Evolutionary conservation across 2,888 invertebrate species (phyloP).

Genomic region (Xanthostigma xanthostigma): DNA sequence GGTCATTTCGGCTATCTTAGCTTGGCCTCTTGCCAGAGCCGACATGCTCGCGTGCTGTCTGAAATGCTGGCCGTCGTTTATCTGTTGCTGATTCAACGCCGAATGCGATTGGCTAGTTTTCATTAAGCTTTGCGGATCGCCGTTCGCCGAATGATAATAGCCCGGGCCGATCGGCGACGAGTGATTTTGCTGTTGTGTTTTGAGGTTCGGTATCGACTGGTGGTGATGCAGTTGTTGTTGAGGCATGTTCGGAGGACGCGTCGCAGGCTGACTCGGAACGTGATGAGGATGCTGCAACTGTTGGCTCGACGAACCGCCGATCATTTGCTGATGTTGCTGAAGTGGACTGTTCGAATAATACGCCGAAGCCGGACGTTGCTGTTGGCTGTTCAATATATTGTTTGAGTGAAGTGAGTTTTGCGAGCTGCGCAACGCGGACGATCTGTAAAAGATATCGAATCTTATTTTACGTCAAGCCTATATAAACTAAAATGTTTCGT

Average conservation of each 20-base stretch:
- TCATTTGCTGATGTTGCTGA: constrained; percentile 9
- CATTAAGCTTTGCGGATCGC: not conserved
- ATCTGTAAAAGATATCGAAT: constrained; percentile 17
- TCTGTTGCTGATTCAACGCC: not conserved
- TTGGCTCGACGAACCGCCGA: no score
- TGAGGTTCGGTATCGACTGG: constrained; percentile 31
- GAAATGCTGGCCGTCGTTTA: constrained; percentile 6
- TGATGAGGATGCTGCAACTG: no score
- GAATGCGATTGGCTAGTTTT: constrained; percentile 6
- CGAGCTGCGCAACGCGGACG: constrained; percentile 44
- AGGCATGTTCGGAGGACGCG: constrained; percentile 9
- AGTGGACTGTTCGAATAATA: constrained; percentile 28
- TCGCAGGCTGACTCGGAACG: constrained; percentile 8
- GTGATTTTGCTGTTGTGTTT: constrained; percentile 15
- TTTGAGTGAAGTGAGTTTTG: constrained; percentile 40
- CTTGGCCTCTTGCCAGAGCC: constrained; percentile 29
- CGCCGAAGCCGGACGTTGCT: constrained; percentile 41
- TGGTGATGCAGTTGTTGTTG: constrained; percentile 21
- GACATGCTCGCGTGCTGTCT: constrained; percentile 13
- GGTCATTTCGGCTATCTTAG: constrained; percentile 66
- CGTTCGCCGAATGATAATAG: not conserved
- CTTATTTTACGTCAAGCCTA: not conserved
- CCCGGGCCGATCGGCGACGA: not conserved
- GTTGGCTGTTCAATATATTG: constrained; percentile 23
- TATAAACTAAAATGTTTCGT: not conserved